These are phyloP conservation scores for Hippolais icterina DNA, from an alignment of 2,113 vertebrate species.

Conservation along the genomic window DNA sequence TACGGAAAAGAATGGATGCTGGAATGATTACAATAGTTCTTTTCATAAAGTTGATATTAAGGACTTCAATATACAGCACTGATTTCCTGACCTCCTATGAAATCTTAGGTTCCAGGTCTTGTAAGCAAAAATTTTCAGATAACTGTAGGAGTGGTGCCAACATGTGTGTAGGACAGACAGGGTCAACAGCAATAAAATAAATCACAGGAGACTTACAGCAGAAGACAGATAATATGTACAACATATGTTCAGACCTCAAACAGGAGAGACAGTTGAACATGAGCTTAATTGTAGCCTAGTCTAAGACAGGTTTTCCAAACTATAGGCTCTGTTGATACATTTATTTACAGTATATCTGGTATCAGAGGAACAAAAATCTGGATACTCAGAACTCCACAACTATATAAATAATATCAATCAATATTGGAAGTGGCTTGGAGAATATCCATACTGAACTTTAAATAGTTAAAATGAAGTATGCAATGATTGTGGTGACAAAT, in stretches of 20 bases:
- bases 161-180: background rate
- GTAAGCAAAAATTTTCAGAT: background rate
- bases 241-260: background rate
- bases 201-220: background rate
- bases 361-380: background rate
- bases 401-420: background rate
- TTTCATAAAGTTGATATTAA: background rate
- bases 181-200: conserved; percentile 6
- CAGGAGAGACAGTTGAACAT: background rate
- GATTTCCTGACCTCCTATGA: background rate
- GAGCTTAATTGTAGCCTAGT: background rate
- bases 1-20: background rate
- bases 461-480: background rate
- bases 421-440: background rate
- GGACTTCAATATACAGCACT: background rate
- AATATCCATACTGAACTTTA: background rate
- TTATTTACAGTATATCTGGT: background rate
- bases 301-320: background rate
- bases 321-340: background rate
- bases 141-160: background rate
- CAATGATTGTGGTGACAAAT: background rate
- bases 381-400: background rate
- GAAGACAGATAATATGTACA: background rate
- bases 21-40: background rate
- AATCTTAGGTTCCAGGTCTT: background rate